Conservation (phyloP, 2,113 vertebrate species). For the Clarias macrocephalus region DNA sequence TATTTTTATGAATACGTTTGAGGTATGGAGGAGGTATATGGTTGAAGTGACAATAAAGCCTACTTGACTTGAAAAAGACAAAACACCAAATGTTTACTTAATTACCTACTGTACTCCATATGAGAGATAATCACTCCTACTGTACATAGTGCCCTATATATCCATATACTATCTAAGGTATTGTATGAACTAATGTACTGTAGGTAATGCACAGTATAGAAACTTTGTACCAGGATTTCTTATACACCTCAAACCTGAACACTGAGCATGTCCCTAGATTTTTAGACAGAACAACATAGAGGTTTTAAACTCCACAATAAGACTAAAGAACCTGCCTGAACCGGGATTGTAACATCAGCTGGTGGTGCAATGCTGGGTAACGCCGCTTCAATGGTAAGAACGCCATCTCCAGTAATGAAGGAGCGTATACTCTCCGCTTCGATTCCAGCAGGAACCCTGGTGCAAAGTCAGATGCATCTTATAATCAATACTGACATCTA, state of each 20-base stretch:
- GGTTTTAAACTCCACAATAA: not conserved
- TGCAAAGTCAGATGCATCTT: slow-evolving; percentile 29
- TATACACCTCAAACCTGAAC: not conserved
- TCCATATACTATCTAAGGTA: too few relatives aligned
- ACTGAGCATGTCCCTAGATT: not conserved
- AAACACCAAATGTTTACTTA: too few relatives aligned
- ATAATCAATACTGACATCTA: not conserved
- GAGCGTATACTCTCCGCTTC: slow-evolving; percentile 61
- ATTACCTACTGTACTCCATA: too few relatives aligned
- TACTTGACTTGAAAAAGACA: too few relatives aligned
- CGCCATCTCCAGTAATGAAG: slow-evolving; percentile 66
- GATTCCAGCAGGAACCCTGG: slow-evolving; percentile 68
- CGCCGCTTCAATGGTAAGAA: slow-evolving; percentile 70
- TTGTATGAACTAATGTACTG: too few relatives aligned
- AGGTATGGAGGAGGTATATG: too few relatives aligned
- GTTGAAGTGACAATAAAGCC: too few relatives aligned
- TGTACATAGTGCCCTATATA: too few relatives aligned
- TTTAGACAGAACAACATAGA: not conserved
- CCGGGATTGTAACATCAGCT: slow-evolving; percentile 62
- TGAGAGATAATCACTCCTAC: too few relatives aligned
- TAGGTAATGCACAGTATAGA: too few relatives aligned
- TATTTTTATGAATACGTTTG: too few relatives aligned
- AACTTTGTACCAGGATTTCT: too few relatives aligned
- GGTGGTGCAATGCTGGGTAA: slow-evolving; percentile 54
- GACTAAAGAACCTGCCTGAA: slow-evolving; percentile 61